These are phyloP conservation scores for Macrochelys suwanniensis DNA, from an alignment of 2,797 vertebrate genomes.

Conservation along the genomic window DNA sequence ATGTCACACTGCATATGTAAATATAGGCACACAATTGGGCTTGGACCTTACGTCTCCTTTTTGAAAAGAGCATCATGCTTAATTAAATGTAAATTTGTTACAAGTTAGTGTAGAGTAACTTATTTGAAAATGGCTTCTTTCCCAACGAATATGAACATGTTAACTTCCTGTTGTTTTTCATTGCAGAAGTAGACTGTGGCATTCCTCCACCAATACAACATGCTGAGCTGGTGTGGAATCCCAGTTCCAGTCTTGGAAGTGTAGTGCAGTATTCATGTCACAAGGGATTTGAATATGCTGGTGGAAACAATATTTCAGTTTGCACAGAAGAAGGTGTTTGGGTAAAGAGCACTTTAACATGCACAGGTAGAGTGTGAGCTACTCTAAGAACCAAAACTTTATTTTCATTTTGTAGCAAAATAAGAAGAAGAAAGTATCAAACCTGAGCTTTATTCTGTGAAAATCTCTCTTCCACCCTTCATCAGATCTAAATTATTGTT, in stretches of 20 bases:
- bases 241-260: slow-evolving; percentile 71
- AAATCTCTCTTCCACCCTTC: background rate
- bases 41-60: background rate
- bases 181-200: slow-evolving; percentile 82
- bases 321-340: slow-evolving; percentile 82
- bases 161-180: background rate
- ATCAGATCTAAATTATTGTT: background rate
- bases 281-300: slow-evolving; percentile 77
- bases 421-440: background rate
- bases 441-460: background rate
- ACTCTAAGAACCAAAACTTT: background rate
- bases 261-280: slow-evolving; percentile 81
- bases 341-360: slow-evolving; percentile 73
- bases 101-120: background rate
- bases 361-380: slow-evolving; percentile 79
- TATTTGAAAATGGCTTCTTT: background rate
- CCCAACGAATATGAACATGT: rapidly evolving
- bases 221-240: slow-evolving; percentile 77
- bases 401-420: background rate
- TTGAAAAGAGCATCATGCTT: background rate
- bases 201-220: slow-evolving; percentile 72
- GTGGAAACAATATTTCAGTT: slow-evolving; percentile 77
- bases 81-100: background rate
- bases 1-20: rapidly evolving
- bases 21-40: background rate